Evolutionary conservation across 1,140 invertebrate genomes (phyloP).

Genomic region (Sarcophaga bullata): DNA sequence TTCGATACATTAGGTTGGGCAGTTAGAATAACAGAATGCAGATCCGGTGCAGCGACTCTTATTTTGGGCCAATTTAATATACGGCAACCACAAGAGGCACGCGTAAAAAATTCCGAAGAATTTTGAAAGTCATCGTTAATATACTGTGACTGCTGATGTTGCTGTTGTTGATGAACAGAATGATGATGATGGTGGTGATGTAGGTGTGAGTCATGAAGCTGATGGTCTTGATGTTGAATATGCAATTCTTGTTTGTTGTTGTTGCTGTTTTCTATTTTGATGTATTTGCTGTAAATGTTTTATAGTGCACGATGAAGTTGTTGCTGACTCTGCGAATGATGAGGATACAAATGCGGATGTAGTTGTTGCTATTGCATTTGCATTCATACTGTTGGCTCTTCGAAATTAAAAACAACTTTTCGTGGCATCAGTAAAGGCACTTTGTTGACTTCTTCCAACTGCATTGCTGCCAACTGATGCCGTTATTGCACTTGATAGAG

Average conservation of each 20-base stretch:
- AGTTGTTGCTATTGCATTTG: conserved; percentile 14
- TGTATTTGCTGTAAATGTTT: conserved; percentile 29
- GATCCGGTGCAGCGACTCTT: conserved; percentile 60
- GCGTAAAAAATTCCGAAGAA: conserved; percentile 51
- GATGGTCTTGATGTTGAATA: not conserved
- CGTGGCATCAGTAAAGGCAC: conserved; percentile 47
- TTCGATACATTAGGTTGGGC: conserved; percentile 54
- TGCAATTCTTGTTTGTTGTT: not conserved
- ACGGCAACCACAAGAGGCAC: conserved; percentile 56
- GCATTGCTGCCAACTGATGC: not conserved
- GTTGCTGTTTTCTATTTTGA: not conserved
- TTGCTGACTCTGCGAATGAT: not conserved
- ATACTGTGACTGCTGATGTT: not conserved
- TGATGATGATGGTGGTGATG: not conserved
- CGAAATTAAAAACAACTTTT: conserved; percentile 59
- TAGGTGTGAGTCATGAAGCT: not conserved
- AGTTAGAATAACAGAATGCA: conserved; percentile 50
- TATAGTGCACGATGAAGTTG: conserved; percentile 28
- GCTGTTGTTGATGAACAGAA: not conserved
- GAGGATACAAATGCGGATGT: no score
- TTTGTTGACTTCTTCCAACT: conserved; percentile 17
- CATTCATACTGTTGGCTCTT: conserved; percentile 39
- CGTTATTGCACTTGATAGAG: conserved; percentile 39
- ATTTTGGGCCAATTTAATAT: conserved; percentile 60
- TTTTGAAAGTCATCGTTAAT: not conserved